Evolutionary conservation across 2,888 invertebrate species (phyloP).

Genomic region (Sthenelais limicola): DNA sequence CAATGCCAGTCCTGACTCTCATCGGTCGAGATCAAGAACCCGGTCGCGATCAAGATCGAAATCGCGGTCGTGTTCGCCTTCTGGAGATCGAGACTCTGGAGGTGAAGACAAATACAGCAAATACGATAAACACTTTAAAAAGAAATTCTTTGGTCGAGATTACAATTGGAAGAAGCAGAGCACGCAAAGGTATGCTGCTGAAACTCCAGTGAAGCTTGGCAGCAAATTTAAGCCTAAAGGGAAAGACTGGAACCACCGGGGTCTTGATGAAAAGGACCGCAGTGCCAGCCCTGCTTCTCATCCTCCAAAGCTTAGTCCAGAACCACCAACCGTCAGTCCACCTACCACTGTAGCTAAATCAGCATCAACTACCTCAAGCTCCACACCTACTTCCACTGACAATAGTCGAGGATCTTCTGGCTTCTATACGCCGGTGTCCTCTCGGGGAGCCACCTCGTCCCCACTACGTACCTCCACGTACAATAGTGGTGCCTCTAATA

Average conservation of each 20-base stretch:
- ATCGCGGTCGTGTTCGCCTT: constrained; percentile 8
- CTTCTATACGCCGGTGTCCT: constrained; percentile 8
- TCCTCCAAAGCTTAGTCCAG: constrained; percentile 6
- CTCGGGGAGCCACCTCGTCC: constrained; percentile 3
- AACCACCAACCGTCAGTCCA: constrained; percentile 9
- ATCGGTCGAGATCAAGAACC: constrained; percentile 8
- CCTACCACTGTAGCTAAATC: neutral
- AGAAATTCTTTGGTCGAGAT: constrained; percentile 50
- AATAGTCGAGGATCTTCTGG: neutral
- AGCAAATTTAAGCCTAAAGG: constrained; percentile 45
- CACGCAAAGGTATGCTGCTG: constrained; percentile 38
- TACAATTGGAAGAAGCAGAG: constrained; percentile 43
- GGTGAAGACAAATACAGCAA: constrained; percentile 48
- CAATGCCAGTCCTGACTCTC: neutral
- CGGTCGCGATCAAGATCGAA: constrained; percentile 19
- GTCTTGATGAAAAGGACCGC: neutral
- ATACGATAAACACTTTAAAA: constrained; percentile 53
- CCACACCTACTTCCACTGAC: constrained; percentile 1
- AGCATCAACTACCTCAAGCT: neutral
- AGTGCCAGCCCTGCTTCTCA: constrained; percentile 1
- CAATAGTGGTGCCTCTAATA: neutral
- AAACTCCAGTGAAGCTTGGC: constrained; percentile 25
- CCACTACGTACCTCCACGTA: neutral
- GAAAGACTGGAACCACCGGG: constrained; percentile 44
- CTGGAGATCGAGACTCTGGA: constrained; percentile 13